Conservation (phyloP, 2,797 vertebrate genomes). For the Erithacus rubecula region DNA sequence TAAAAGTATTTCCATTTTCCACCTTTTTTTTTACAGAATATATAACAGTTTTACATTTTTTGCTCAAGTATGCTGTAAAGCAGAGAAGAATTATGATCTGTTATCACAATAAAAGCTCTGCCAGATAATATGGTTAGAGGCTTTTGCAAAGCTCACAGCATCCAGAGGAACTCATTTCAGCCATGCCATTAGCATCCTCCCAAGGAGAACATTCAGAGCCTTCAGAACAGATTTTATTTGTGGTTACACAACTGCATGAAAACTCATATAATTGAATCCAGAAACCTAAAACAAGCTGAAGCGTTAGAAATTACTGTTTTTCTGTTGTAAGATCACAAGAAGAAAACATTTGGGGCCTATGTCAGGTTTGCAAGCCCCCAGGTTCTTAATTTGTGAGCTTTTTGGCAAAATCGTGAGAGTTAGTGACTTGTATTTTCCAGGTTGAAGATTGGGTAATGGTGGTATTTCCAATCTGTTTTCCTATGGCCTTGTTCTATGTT, state of each 20-base stretch:
- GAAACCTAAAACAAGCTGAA: background rate
- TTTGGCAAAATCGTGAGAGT: background rate
- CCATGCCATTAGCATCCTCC: background rate
- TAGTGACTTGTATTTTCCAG: background rate
- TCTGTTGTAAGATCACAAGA: background rate
- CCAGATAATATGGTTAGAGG: background rate
- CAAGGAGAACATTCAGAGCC: background rate
- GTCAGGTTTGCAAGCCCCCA: background rate
- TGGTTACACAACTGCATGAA: background rate
- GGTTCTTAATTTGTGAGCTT: background rate
- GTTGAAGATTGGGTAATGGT: background rate
- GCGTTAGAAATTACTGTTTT: background rate
- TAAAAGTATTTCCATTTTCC: background rate
- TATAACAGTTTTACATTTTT: background rate
- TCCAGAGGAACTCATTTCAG: constrained; percentile 1
- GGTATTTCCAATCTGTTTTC: background rate
- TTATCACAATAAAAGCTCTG: background rate
- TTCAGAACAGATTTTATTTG: background rate
- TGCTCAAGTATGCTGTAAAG: background rate
- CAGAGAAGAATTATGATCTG: background rate
- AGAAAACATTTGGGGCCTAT: background rate
- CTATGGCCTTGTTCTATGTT: background rate
- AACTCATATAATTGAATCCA: background rate
- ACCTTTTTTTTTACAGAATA: background rate
- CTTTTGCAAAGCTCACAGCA: background rate